Conservation (phyloP, 2,888 invertebrate species). For the Timandra comae region DNA sequence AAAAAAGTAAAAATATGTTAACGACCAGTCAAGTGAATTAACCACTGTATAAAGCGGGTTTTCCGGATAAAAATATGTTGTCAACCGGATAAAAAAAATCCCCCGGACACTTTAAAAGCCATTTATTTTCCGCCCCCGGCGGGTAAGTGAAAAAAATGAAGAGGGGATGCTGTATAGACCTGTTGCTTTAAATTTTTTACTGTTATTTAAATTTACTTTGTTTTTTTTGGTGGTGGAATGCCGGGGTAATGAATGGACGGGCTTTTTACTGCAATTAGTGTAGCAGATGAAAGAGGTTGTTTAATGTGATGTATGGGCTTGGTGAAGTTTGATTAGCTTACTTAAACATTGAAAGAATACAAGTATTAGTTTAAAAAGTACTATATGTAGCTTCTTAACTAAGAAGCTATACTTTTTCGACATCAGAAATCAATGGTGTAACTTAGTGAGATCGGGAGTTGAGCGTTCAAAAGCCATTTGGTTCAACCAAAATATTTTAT, state of each 20-base stretch:
- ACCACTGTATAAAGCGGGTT: constrained; percentile 31
- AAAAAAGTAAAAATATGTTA: constrained; percentile 29
- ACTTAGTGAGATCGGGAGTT: too few species aligned
- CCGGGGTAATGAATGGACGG: not conserved
- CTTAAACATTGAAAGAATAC: too few species aligned
- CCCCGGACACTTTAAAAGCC: constrained; percentile 49
- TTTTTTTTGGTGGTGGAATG: constrained; percentile 1
- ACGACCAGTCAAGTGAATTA: constrained; percentile 29
- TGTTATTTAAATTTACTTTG: constrained; percentile 1
- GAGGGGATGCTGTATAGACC: constrained; percentile 13
- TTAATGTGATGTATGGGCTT: too few species aligned
- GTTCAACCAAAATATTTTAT: too few species aligned
- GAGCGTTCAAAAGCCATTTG: too few species aligned
- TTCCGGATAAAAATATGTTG: constrained; percentile 58
- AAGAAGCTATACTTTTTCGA: too few species aligned
- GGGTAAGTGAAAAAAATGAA: constrained; percentile 27
- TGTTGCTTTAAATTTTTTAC: constrained; percentile 10
- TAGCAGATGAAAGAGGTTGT: too few species aligned
- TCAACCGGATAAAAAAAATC: constrained; percentile 47
- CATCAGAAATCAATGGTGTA: too few species aligned
- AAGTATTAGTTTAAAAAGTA: too few species aligned
- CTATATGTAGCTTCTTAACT: too few species aligned
- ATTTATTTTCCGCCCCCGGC: constrained; percentile 40
- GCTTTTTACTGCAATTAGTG: too few species aligned
- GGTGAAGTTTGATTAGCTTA: too few species aligned